These are phyloP conservation scores for Slavum lentiscoides DNA, from an alignment of 2,888 invertebrate species.

Conservation along the genomic window DNA sequence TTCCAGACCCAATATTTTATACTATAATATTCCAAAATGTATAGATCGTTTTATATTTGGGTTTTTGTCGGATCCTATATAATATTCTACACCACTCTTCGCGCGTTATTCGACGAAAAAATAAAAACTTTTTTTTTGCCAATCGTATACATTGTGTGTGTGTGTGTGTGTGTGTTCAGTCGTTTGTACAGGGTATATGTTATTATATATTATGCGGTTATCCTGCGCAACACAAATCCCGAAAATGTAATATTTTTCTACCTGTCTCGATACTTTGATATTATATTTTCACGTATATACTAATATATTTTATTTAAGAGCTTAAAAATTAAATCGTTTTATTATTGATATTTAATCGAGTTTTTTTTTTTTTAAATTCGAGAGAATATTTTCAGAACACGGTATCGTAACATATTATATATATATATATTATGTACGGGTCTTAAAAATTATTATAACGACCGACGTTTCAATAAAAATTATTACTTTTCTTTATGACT, in stretches of 20 bases:
- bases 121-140: too few species aligned
- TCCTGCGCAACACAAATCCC: conserved; percentile 9
- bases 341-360: neutral
- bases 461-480: too few species aligned
- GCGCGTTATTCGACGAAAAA: neutral
- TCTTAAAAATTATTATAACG: too few species aligned
- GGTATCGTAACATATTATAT: too few species aligned
- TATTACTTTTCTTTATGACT: neutral
- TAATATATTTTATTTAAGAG: conserved; percentile 9
- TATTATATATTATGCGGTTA: conserved; percentile 1
- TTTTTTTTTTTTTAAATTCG: too few species aligned
- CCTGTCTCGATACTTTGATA: conserved; percentile 25
- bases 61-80: neutral
- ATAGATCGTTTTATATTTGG: neutral
- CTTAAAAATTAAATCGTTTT: conserved; percentile 14
- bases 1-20: neutral
- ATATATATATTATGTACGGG: too few species aligned
- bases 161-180: too few species aligned
- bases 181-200: neutral
- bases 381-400: too few species aligned
- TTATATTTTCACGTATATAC: conserved; percentile 7
- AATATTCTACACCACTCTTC: neutral
- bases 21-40: neutral
- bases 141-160: too few species aligned
- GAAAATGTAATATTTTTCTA: conserved; percentile 7